Base-by-base conservation (phyloP, 2,888 invertebrate species). In the Sipha maydis region DNA sequence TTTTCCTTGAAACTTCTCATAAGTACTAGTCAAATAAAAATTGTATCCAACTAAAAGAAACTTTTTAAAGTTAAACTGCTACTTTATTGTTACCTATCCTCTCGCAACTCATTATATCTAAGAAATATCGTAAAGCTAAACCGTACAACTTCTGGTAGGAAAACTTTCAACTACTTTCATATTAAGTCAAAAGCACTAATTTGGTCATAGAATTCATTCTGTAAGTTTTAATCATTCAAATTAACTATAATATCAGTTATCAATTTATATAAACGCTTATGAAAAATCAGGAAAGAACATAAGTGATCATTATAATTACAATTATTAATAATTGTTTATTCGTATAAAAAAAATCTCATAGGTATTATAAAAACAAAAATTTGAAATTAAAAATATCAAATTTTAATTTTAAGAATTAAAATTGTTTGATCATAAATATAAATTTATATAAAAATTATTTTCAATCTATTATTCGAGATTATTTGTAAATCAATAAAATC, bases 111-210 rank as follows among this genome's bases (percentile, higher is more conserved):
- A 69, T 77, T 67, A 83, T 76, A 77, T 48, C 41, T 31, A 34
- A 83, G 56, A 31, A 84, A 89, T 89, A 78, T 77, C 48, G 48
- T 34, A 14, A 71, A 73, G 34, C 82, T 28, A 31, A 80, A 4
- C 56, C 8, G 31, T 79, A 82, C 56, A 67, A 61, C 71, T 56
- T 28, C 80, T 25, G n/a, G 54, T 69, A 25, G 71, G 86, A 80
- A 88, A 88, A 88, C 80, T 88, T 88, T 88, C 61, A 80, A 88
- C 80, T 41, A 41, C 56, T 73, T 82, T 61, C 88, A 17, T 88
- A 82, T 82, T 79, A 79, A 86, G 79, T 86, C 56, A 73, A 86
- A 71, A 54, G 71, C 73, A 1, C 54, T 80, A 79, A 86, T 86
- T 86, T 54, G 86, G 48, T 86, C 38, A 38, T 38, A 38, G 73